A percentile compares a stretch with the other conserved stretches of the same genome.
phyloP scores from a whole-genome alignment of 2,797 vertebrate species.

The Aplochiton taeniatus region DNA sequence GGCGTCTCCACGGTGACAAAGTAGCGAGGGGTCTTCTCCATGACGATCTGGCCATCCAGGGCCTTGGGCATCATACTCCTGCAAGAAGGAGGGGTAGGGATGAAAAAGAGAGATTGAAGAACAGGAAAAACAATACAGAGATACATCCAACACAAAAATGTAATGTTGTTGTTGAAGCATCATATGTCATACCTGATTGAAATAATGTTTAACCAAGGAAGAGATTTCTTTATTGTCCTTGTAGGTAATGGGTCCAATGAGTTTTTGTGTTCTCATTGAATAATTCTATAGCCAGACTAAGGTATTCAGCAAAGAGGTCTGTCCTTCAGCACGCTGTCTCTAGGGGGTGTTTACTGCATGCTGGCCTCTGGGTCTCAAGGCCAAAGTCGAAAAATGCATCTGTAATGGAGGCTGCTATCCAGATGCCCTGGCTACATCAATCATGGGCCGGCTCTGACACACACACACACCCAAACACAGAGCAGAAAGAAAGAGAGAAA shows the following conservation, averaged over 20 bases:
- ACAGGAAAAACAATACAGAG: neutral
- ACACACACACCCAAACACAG: slow-evolving; percentile 6
- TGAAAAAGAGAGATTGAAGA: neutral
- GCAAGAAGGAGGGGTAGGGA: slow-evolving; percentile 19
- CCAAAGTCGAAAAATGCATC: slow-evolving; percentile 30
- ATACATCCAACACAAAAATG: neutral
- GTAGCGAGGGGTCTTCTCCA: slow-evolving; percentile 85
- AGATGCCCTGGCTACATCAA: slow-evolving; percentile 45
- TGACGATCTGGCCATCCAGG: slow-evolving; percentile 80
- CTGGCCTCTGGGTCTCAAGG: slow-evolving; percentile 24
- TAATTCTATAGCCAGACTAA: no score
- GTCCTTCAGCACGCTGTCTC: no score
- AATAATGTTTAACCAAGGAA: no score
- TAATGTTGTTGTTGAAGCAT: neutral
- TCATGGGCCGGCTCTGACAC: slow-evolving; percentile 38
- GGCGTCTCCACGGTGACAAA: slow-evolving; percentile 80
- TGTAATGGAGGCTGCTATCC: slow-evolving; percentile 28
- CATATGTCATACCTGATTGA: no score
- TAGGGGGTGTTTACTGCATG: neutral
- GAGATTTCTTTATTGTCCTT: no score
- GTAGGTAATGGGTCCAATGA: no score
- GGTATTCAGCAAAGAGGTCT: no score
- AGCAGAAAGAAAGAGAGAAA: neutral
- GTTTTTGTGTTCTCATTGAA: no score
- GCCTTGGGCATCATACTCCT: slow-evolving; percentile 85